Conservation (phyloP, 2,113 vertebrate genomes). For the Vimba vimba region DNA sequence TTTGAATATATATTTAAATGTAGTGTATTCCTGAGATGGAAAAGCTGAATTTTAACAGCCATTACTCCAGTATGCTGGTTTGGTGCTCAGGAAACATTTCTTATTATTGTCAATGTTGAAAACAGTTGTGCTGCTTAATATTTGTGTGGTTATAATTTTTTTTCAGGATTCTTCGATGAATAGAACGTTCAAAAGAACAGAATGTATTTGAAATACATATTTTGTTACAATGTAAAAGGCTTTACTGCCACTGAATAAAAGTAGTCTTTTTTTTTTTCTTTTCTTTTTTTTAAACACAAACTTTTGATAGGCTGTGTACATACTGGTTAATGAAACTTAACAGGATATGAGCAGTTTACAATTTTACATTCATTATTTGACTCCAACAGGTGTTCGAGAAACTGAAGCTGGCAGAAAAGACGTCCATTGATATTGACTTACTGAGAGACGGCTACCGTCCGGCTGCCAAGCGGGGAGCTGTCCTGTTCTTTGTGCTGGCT, state of each 20-base stretch:
- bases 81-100: not conserved
- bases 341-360: not conserved
- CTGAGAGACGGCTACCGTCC: conserved; percentile 93
- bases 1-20: not conserved
- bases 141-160: not conserved
- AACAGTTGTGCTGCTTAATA: not conserved
- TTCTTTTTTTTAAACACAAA: not conserved
- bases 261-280: not conserved
- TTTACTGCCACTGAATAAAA: not conserved
- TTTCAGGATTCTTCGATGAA: no score
- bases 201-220: no score
- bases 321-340: not conserved
- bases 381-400: conserved; percentile 88
- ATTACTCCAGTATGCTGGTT: not conserved
- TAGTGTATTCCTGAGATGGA: not conserved
- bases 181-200: no score
- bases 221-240: no score
- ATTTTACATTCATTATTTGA: conserved; percentile 27
- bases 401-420: conserved; percentile 85
- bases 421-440: conserved; percentile 83
- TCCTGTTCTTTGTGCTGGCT: conserved; percentile 92
- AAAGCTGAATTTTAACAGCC: not conserved
- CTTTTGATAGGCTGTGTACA: not conserved
- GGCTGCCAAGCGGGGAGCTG: conserved; percentile 87
- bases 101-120: not conserved